Evolutionary conservation across 1,140 invertebrate species (phyloP).

Genomic region (Cydia splendana): DNA sequence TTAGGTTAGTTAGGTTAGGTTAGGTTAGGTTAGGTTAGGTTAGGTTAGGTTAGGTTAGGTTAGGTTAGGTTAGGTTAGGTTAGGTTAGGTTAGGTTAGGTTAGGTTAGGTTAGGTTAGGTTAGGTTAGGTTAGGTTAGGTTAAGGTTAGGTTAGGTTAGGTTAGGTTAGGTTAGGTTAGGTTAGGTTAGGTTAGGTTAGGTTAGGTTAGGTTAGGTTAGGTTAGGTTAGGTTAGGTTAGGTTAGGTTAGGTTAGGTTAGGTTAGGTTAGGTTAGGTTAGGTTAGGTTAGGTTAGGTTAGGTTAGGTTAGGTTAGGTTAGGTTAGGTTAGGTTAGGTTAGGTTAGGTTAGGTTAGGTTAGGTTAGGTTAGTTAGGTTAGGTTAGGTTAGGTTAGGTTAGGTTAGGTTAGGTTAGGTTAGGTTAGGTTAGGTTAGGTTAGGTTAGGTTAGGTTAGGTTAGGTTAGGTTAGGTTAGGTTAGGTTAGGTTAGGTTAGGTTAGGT

Average conservation of each 20-base stretch:
- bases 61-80: slow-evolving; percentile 42
- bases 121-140: slow-evolving; percentile 44
- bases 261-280: slow-evolving; percentile 45
- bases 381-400: slow-evolving; percentile 44
- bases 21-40: slow-evolving; percentile 47
- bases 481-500: slow-evolving; percentile 47
- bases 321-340: slow-evolving; percentile 38
- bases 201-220: slow-evolving; percentile 57
- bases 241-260: slow-evolving; percentile 49
- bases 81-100: slow-evolving; percentile 49
- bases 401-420: slow-evolving; percentile 45
- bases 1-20: slow-evolving; percentile 39
- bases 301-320: slow-evolving; percentile 45
- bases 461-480: slow-evolving; percentile 44
- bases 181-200: slow-evolving; percentile 58
- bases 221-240: slow-evolving; percentile 44
- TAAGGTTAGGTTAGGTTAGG: slow-evolving; percentile 47
- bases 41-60: slow-evolving; percentile 45
- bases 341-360: slow-evolving; percentile 39
- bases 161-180: slow-evolving; percentile 57
- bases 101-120: slow-evolving; percentile 46
- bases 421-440: slow-evolving; percentile 46
- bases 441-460: slow-evolving; percentile 44
- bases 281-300: slow-evolving; percentile 34
- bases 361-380: slow-evolving; percentile 36